phyloP scores from a whole-genome alignment of 2,888 invertebrate species.

The Xanthia icteritia region DNA sequence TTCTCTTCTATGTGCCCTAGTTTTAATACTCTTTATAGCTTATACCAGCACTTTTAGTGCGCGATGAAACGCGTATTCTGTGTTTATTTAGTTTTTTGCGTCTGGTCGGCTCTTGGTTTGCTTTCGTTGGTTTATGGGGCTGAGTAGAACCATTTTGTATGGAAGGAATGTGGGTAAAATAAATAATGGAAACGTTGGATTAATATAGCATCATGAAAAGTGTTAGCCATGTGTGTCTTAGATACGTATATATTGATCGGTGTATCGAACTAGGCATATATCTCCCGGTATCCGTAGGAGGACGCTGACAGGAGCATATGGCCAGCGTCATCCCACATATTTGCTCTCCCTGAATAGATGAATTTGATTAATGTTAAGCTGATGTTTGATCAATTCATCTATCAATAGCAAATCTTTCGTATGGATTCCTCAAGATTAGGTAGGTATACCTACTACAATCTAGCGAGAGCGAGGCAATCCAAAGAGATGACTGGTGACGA shows the following conservation, averaged over 20 bases:
- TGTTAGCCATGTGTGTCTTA: conserved; percentile 37
- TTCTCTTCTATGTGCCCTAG: conserved; percentile 69
- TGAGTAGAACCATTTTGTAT: conserved; percentile 54
- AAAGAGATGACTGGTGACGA: neutral
- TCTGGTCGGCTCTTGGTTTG: conserved; percentile 65
- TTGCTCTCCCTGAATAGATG: neutral
- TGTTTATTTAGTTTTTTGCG: conserved; percentile 70
- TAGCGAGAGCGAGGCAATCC: neutral
- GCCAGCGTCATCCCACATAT: conserved; percentile 2
- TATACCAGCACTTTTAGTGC: conserved; percentile 67
- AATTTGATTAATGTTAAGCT: conserved; percentile 3
- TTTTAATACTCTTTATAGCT: conserved; percentile 70
- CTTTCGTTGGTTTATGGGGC: conserved; percentile 61
- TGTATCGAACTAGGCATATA: conserved; percentile 8
- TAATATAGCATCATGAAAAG: conserved; percentile 46
- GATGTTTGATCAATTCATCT: conserved; percentile 2
- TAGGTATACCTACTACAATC: neutral
- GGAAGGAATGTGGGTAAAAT: conserved; percentile 60
- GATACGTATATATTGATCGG: conserved; percentile 17
- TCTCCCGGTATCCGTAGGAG: conserved; percentile 19
- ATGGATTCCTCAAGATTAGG: neutral
- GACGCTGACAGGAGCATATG: conserved; percentile 18
- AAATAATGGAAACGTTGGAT: conserved; percentile 63
- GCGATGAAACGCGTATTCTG: conserved; percentile 68
- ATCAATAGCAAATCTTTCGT: neutral